Evolutionary conservation across 2,888 invertebrate genomes (phyloP).

Genomic region (Nycteola revayana): DNA sequence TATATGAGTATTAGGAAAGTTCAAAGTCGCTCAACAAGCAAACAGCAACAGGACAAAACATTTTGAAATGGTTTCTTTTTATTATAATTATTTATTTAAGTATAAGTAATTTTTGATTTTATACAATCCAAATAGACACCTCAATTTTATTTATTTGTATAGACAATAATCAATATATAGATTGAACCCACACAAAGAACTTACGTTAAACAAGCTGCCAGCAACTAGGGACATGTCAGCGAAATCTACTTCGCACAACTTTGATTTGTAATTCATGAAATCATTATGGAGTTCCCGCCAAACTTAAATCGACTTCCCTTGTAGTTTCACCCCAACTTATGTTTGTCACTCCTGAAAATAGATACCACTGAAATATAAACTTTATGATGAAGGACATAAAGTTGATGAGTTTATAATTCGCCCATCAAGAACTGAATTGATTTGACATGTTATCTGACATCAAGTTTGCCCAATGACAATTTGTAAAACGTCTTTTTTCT

Average conservation of each 20-base stretch:
- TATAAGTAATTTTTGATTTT: too few relatives aligned
- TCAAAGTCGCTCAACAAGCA: too few relatives aligned
- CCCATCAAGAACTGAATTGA: neutral
- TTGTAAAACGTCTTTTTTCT: conserved; percentile 33
- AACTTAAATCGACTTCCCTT: conserved; percentile 56
- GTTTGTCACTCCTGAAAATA: conserved; percentile 2
- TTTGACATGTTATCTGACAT: conserved; percentile 30
- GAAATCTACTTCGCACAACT: conserved; percentile 29
- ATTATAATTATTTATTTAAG: too few relatives aligned
- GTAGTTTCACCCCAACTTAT: conserved; percentile 34
- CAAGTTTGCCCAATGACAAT: conserved; percentile 35
- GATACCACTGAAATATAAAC: conserved; percentile 7
- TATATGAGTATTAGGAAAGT: too few relatives aligned
- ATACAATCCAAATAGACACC: too few relatives aligned
- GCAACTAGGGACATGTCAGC: conserved; percentile 23
- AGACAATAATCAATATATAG: too few relatives aligned
- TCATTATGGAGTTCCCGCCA: conserved; percentile 44
- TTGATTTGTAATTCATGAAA: conserved; percentile 51
- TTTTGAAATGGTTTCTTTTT: too few relatives aligned
- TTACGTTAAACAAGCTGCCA: too few relatives aligned
- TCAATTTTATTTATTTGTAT: too few relatives aligned
- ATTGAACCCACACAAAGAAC: too few relatives aligned
- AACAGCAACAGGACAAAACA: too few relatives aligned
- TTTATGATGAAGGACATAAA: neutral
- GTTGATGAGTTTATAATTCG: conserved; percentile 3